Percentiles rank a stretch among this genome's conserved stretches.
These are phyloP conservation scores for Pyrgilauda ruficollis DNA, from an alignment of 2,113 vertebrate species.

Conservation along the genomic window DNA sequence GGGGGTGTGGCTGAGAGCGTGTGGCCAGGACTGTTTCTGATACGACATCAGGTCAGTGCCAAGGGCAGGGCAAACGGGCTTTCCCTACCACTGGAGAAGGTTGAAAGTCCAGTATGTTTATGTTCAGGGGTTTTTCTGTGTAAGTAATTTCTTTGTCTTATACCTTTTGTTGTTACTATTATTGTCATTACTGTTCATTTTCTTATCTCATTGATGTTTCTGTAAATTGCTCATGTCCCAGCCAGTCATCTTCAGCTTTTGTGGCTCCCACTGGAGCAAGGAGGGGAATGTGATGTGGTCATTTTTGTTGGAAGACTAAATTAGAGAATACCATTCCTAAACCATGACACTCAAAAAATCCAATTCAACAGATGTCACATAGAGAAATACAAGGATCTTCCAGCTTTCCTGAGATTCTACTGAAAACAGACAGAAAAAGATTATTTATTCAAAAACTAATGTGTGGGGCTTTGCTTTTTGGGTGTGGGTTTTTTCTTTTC, in stretches of 20 bases:
- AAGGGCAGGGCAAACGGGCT: accelerated
- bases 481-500: background rate
- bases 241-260: background rate
- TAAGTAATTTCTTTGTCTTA: background rate
- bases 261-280: background rate
- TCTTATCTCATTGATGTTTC: background rate
- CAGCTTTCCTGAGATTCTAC: background rate
- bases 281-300: background rate
- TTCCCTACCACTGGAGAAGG: background rate
- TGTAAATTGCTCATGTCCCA: background rate
- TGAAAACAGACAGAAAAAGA: background rate
- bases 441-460: background rate
- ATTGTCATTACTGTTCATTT: background rate
- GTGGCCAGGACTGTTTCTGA: background rate
- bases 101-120: background rate
- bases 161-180: background rate
- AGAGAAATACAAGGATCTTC: background rate
- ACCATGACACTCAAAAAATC: background rate
- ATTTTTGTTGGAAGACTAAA: background rate
- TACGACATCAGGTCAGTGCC: background rate
- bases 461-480: background rate
- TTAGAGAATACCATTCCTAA: background rate
- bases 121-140: background rate
- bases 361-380: background rate
- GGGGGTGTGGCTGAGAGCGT: accelerated